A percentile compares a stretch with the other conserved stretches of the same genome.
These are phyloP conservation scores for Crossocerus cetratus DNA, from an alignment of 2,888 invertebrate genomes.

Conservation along the genomic window DNA sequence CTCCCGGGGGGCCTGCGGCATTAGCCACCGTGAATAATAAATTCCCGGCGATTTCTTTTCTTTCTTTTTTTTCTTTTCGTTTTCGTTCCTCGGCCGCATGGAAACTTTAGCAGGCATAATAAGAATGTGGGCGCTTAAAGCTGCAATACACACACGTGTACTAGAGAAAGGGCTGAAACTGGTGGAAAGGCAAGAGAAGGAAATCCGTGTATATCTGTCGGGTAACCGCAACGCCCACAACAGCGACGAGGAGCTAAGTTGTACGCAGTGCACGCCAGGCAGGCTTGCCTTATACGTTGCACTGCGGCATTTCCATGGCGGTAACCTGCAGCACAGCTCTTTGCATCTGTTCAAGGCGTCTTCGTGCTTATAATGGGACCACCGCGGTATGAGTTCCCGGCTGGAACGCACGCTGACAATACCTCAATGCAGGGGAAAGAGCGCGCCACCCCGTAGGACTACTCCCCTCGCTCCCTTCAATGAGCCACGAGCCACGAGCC, in stretches of 20 bases:
- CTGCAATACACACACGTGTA: no score
- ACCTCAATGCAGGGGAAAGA: no score
- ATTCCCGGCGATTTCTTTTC: no score
- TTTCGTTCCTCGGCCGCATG: no score
- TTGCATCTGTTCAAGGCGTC: constrained; percentile 42
- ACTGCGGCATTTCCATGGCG: constrained; percentile 46
- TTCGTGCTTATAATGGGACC: constrained; percentile 51
- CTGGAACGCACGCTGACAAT: constrained; percentile 31
- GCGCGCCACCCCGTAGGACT: no score
- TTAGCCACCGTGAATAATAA: constrained; percentile 38
- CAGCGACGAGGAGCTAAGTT: constrained; percentile 9
- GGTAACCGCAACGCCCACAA: constrained; percentile 45
- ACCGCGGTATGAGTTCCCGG: constrained; percentile 41
- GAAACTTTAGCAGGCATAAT: no score
- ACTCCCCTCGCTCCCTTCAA: no score
- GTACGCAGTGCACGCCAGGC: constrained; percentile 27
- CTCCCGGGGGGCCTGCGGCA: neutral
- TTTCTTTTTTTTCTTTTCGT: no score
- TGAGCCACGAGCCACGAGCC: no score
- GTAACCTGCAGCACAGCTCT: constrained; percentile 47
- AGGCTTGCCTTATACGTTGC: constrained; percentile 49
- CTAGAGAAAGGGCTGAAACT: neutral
- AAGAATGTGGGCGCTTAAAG: no score
- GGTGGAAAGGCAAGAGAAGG: constrained; percentile 31
- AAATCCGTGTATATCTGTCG: constrained; percentile 38